A percentile compares a stretch with the other conserved stretches of the same genome.
Evolutionary conservation across 2,888 invertebrate species (phyloP).

Genomic region (Eudemis profundana): DNA sequence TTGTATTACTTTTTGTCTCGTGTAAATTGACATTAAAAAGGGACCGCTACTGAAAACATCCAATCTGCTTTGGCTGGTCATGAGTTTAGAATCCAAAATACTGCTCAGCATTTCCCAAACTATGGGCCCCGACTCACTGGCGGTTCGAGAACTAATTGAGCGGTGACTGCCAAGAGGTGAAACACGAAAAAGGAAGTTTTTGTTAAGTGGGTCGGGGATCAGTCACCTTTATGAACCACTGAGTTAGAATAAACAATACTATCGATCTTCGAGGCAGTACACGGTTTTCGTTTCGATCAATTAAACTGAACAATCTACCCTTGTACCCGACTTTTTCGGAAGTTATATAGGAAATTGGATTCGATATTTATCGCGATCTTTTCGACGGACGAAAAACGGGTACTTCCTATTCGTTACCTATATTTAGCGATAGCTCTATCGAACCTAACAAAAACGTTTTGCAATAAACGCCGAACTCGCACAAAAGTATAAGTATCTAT

Average conservation of each 20-base stretch:
- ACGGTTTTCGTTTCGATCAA: conserved; percentile 1
- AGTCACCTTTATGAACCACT: too few species aligned
- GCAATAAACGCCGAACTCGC: too few species aligned
- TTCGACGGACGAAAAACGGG: conserved; percentile 4
- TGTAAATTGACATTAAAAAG: conserved; percentile 1
- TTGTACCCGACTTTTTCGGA: conserved; percentile 4
- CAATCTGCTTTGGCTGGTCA: background rate
- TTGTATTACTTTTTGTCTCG: conserved; percentile 12
- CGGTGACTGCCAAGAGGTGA: too few species aligned
- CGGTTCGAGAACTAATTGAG: too few species aligned
- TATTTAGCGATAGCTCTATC: background rate
- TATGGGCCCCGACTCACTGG: too few species aligned
- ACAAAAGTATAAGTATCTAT: too few species aligned
- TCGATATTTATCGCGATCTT: conserved; percentile 11
- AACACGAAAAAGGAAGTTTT: too few species aligned
- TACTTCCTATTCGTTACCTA: background rate
- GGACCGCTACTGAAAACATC: background rate
- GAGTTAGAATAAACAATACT: too few species aligned
- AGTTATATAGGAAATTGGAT: conserved; percentile 23
- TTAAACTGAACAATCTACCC: background rate
- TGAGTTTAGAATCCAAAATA: background rate
- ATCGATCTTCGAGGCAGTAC: background rate
- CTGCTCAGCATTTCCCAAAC: too few species aligned
- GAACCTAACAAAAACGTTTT: background rate
- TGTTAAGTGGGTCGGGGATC: too few species aligned